Evolutionary conservation across 2,888 invertebrate species (phyloP).

Genomic region (Priocnemis perturbator): DNA sequence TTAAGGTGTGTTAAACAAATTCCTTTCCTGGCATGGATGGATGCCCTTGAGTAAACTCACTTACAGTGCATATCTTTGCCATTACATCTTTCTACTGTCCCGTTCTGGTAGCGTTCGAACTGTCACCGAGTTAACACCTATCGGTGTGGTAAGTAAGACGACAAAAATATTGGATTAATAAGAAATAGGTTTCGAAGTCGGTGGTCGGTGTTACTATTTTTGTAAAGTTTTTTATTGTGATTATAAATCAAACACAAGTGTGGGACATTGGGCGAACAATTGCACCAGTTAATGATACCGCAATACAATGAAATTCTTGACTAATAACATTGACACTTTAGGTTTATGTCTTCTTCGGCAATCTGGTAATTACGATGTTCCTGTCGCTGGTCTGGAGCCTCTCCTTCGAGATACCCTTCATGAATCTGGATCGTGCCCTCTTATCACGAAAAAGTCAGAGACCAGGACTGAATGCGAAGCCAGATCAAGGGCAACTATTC

Average conservation of each 20-base stretch:
- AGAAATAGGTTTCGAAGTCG: neutral
- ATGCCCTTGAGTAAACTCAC: constrained; percentile 67
- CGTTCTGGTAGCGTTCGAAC: constrained; percentile 60
- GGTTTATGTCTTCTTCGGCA: constrained; percentile 63
- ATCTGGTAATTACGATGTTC: constrained; percentile 59
- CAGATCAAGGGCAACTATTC: constrained; percentile 32
- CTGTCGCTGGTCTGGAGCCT: constrained; percentile 59
- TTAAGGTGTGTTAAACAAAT: constrained; percentile 60
- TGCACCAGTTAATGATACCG: too few species aligned
- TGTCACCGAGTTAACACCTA: constrained; percentile 50
- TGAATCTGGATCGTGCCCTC: constrained; percentile 51
- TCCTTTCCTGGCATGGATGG: constrained; percentile 68
- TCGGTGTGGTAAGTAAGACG: constrained; percentile 52
- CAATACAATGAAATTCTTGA: neutral
- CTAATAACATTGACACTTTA: constrained; percentile 27
- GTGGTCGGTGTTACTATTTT: too few species aligned
- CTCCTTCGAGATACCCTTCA: constrained; percentile 68
- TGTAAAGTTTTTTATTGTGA: too few species aligned
- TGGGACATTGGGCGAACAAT: too few species aligned
- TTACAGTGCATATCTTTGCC: constrained; percentile 70
- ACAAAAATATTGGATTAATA: neutral
- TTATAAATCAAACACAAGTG: too few species aligned
- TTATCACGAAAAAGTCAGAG: neutral
- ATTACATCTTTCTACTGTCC: constrained; percentile 65
- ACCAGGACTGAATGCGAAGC: neutral